These are phyloP conservation scores for Donacobius atricapilla DNA, from an alignment of 2,113 vertebrate genomes.

Conservation along the genomic window DNA sequence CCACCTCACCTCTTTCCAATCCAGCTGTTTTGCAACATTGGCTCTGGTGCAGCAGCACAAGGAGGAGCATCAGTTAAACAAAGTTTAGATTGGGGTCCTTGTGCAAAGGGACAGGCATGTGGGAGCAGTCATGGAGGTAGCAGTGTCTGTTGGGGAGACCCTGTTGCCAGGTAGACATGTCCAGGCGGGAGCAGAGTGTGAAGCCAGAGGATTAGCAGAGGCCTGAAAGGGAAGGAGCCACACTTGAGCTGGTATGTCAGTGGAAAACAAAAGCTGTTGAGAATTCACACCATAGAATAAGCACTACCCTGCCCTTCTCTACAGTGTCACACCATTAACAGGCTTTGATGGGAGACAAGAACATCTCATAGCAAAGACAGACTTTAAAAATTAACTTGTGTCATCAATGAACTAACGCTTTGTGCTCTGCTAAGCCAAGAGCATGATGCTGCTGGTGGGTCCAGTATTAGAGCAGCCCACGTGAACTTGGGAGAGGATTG, in stretches of 20 bases:
- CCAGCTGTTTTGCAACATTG: background rate
- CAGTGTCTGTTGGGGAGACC: background rate
- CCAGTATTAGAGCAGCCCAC: background rate
- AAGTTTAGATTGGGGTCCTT: background rate
- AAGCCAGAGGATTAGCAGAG: conserved; percentile 29
- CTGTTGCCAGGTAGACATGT: fast-evolving
- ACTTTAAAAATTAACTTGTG: background rate
- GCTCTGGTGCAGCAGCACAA: background rate
- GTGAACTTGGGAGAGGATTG: background rate
- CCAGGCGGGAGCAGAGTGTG: background rate
- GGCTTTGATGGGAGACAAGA: background rate
- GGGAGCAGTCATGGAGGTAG: background rate
- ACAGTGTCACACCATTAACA: background rate
- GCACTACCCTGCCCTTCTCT: background rate
- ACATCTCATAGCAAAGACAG: background rate
- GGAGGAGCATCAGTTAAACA: background rate
- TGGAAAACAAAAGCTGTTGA: background rate
- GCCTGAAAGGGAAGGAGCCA: background rate
- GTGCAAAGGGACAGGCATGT: background rate
- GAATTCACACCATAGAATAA: conserved; percentile 15
- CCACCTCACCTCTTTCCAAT: background rate
- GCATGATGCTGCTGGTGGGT: background rate
- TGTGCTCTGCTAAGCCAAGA: background rate
- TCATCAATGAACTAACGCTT: background rate
- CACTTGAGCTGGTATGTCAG: background rate